phyloP scores from a whole-genome alignment of 2,797 vertebrate genomes.

The Gallinago nigripennis region DNA sequence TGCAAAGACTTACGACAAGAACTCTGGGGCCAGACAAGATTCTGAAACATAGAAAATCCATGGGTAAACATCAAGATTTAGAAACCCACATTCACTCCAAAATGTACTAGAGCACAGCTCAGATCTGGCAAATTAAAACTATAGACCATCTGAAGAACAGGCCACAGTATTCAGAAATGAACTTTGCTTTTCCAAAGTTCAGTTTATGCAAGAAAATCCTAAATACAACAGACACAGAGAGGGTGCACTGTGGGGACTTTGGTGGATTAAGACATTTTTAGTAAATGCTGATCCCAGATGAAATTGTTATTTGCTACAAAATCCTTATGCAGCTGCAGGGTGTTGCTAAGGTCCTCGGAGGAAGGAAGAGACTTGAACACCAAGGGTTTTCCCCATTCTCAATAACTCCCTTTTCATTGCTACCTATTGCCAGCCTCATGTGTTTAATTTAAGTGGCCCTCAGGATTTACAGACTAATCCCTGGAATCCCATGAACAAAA shows the following conservation, averaged over 20 bases:
- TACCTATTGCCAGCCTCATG: neutral
- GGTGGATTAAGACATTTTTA: neutral
- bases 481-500: neutral
- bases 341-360: neutral
- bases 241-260: neutral
- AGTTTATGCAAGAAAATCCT: neutral
- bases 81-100: neutral
- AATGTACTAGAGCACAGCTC: neutral
- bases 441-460: neutral
- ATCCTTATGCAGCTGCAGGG: neutral
- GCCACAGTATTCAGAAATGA: neutral
- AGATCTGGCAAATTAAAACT: neutral
- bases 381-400: neutral
- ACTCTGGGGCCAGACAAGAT: neutral
- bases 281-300: neutral
- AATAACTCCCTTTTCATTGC: neutral
- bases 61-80: neutral
- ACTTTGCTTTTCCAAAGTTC: neutral
- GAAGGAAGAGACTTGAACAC: neutral
- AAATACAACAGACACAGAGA: neutral
- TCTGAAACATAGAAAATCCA: neutral
- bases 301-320: neutral
- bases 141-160: neutral
- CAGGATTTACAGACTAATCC: neutral
- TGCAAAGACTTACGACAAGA: neutral